Evolutionary conservation across 2,888 invertebrate genomes (phyloP).

Genomic region (Pediacus dermestoides): DNA sequence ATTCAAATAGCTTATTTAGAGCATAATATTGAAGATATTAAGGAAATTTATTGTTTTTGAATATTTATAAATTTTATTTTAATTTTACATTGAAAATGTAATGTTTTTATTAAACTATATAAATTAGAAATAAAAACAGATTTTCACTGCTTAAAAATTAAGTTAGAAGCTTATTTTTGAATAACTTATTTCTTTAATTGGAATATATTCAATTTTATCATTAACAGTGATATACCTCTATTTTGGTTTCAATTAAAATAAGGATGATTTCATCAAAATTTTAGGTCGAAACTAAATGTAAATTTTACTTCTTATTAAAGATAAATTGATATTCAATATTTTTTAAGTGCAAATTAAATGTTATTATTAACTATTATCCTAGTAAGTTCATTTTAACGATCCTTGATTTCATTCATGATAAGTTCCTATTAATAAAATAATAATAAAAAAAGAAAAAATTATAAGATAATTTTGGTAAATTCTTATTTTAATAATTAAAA

Average conservation of each 20-base stretch:
- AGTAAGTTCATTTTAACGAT: slow-evolving; percentile 55
- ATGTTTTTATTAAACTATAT: slow-evolving; percentile 64
- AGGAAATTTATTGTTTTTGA: slow-evolving; percentile 39
- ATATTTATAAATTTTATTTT: slow-evolving; percentile 47
- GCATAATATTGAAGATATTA: slow-evolving; percentile 52
- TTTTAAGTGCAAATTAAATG: slow-evolving; percentile 53
- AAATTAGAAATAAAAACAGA: slow-evolving; percentile 55
- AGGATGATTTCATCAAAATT: slow-evolving; percentile 47
- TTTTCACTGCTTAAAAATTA: slow-evolving; percentile 51
- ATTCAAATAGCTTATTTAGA: slow-evolving; percentile 51
- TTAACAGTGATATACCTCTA: slow-evolving; percentile 66
- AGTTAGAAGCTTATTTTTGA: slow-evolving; percentile 61
- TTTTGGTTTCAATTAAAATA: slow-evolving; percentile 51
- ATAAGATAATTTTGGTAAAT: slow-evolving; percentile 37
- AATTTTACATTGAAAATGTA: slow-evolving; percentile 65
- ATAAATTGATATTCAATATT: slow-evolving; percentile 48
- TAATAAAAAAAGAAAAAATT: slow-evolving; percentile 45
- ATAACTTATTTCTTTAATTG: slow-evolving; percentile 58
- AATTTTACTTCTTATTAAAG: slow-evolving; percentile 50
- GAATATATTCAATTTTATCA: slow-evolving; percentile 58
- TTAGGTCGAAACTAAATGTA: slow-evolving; percentile 56
- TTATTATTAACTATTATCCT: slow-evolving; percentile 51
- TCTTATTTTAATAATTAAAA: slow-evolving; percentile 46
- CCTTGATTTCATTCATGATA: slow-evolving; percentile 59
- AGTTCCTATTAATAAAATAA: slow-evolving; percentile 55